Percentiles rank a stretch among this genome's conserved stretches.
Evolutionary conservation across 2,113 vertebrate genomes (phyloP).

Genomic region (Phrynocephalus versicolor): DNA sequence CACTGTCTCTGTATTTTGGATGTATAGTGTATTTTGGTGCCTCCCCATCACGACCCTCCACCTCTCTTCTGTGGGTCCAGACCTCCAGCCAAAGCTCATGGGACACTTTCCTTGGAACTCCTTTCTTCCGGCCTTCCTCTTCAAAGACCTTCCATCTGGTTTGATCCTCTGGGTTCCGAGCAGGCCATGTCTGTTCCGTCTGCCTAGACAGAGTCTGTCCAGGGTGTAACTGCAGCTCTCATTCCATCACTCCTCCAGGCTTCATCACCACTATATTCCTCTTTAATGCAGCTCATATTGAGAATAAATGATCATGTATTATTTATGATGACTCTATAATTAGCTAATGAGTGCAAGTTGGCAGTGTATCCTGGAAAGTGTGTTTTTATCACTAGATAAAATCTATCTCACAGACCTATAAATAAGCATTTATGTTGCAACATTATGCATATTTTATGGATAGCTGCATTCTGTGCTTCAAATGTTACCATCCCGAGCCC

Average conservation of each 20-base stretch:
- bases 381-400: constrained; percentile 1
- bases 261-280: not conserved
- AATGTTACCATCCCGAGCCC: not conserved
- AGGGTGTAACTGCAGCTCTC: not conserved
- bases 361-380: not conserved
- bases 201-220: not conserved
- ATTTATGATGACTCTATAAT: constrained; percentile 18
- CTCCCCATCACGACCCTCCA: too few species aligned
- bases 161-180: not conserved
- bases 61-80: too few species aligned
- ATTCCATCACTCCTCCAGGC: not conserved
- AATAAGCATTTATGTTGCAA: constrained; percentile 1
- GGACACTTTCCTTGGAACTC: too few species aligned
- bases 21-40: too few species aligned
- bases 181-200: not conserved
- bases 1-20: too few species aligned
- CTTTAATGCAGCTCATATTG: not conserved
- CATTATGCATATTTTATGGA: constrained; percentile 13
- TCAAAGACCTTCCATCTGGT: not conserved
- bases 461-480: not conserved
- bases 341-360: not conserved
- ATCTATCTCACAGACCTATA: not conserved
- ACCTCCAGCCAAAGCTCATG: too few species aligned
- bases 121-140: too few species aligned
- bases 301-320: not conserved